Evolutionary conservation across 1,140 invertebrate genomes (phyloP).

Genomic region (Rhagoletis pomonella): DNA sequence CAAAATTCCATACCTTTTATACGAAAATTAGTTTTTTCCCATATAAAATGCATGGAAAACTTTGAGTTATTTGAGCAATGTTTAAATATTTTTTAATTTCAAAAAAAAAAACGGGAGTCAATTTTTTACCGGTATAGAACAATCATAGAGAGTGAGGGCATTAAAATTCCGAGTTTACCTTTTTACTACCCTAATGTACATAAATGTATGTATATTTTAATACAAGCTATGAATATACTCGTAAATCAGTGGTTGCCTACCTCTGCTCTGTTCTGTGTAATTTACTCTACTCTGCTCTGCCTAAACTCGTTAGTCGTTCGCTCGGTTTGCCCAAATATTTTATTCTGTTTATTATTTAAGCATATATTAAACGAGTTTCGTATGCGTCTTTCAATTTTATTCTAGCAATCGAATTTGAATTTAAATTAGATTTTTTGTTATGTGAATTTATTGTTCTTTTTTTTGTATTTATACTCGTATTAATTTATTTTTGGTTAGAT

Average conservation of each 20-base stretch:
- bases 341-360: slow-evolving; percentile 4
- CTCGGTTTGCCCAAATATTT: neutral
- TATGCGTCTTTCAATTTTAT: slow-evolving; percentile 37
- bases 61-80: too few species aligned
- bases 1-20: too few species aligned
- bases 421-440: neutral
- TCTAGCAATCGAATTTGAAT: slow-evolving; percentile 1
- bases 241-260: neutral
- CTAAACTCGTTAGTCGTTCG: neutral
- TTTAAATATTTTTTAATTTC: too few species aligned
- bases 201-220: neutral
- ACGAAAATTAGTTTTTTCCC: too few species aligned
- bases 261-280: neutral
- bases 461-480: too few species aligned
- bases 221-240: too few species aligned
- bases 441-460: neutral
- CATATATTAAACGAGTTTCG: slow-evolving; percentile 18
- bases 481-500: too few species aligned
- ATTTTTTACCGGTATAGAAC: too few species aligned
- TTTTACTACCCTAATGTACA: neutral
- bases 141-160: too few species aligned
- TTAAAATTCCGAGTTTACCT: too few species aligned
- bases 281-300: neutral
- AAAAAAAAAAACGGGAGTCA: too few species aligned
- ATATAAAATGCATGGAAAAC: too few species aligned